Percentiles rank a stretch among this genome's conserved stretches.
Conservation (phyloP, 2,888 invertebrate species). For the Furcula furcula region DNA sequence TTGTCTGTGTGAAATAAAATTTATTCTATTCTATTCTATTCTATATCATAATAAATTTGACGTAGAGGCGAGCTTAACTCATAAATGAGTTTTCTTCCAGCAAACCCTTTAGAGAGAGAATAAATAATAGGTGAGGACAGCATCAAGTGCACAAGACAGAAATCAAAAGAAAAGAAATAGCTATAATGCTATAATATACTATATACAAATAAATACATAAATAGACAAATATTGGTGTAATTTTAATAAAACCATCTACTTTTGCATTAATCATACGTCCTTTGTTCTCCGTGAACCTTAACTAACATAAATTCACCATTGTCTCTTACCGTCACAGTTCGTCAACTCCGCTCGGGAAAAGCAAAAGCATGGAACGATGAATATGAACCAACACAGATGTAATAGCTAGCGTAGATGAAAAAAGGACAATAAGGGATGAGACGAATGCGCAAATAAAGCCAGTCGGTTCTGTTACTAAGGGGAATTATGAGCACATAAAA, state of each 20-base stretch:
- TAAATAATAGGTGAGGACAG: no score
- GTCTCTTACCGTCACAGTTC: constrained; percentile 18
- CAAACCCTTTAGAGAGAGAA: no score
- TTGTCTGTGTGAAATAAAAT: no score
- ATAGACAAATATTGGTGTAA: no score
- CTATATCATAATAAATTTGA: no score
- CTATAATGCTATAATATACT: no score
- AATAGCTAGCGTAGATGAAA: constrained; percentile 56
- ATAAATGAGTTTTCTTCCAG: no score
- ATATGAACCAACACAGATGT: constrained; percentile 42
- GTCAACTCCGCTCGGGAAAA: constrained; percentile 21
- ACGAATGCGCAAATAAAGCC: constrained; percentile 54
- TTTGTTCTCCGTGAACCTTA: background rate
- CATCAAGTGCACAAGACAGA: no score
- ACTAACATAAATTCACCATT: constrained; percentile 9
- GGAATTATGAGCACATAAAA: constrained; percentile 55
- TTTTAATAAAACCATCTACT: background rate
- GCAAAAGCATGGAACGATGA: constrained; percentile 26
- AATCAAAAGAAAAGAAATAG: no score
- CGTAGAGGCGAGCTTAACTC: no score
- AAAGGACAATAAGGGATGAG: constrained; percentile 56
- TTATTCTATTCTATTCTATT: no score
- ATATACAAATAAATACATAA: no score
- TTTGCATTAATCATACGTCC: background rate
- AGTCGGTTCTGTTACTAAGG: constrained; percentile 41